Evolutionary conservation across 2,888 invertebrate species (phyloP), one percentile per base, ranked within the genome.

Genomic region (Calameuta filiformis): DNA sequence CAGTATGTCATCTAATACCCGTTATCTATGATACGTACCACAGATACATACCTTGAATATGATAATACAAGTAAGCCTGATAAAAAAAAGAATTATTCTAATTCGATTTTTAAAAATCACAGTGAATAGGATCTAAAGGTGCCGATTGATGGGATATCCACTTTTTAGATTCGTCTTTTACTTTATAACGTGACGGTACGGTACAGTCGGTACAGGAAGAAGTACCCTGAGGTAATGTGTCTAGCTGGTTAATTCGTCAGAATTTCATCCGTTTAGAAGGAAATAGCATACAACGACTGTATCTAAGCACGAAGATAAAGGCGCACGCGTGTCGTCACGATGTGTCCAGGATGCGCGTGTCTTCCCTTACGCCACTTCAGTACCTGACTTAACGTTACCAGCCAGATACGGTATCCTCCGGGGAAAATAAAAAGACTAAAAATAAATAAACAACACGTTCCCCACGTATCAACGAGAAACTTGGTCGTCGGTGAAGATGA

Each of bases 261-360:
- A 56, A 56, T 23, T 23, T 56, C 23, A 23, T 56, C 56, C 9
- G 23, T 23, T 56, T 23, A 56, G 74, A 74, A 73, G 77, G 74
- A 79, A 76, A 33, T 30, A 73, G 77, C 23, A 35, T 35, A 11
- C 23, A 73, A 12, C 35, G 35, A 23, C 73, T 35, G 71, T 33
- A 73, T 56, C 40, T 68, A 75, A 68, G 69, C 76, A 79, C 69
- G 79, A 78, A 79, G 79, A 80, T 74, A 77, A 75, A 77, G 76
- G 82, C 81, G 81, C 81, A 85, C 84, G 88, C 90, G 87, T 86
- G 88, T 87, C 85, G 89, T 91, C 90, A 91, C 90, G 90, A 87
- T 85, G 85, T 81, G 84, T 83, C 86, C 91, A 91, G 91, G 91
- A 91, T 90, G 90, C 90, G 90, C 90, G 90, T 91, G 90, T 89